Conservation (phyloP, 2,797 vertebrate species). For the Meriones psammophilus region DNA sequence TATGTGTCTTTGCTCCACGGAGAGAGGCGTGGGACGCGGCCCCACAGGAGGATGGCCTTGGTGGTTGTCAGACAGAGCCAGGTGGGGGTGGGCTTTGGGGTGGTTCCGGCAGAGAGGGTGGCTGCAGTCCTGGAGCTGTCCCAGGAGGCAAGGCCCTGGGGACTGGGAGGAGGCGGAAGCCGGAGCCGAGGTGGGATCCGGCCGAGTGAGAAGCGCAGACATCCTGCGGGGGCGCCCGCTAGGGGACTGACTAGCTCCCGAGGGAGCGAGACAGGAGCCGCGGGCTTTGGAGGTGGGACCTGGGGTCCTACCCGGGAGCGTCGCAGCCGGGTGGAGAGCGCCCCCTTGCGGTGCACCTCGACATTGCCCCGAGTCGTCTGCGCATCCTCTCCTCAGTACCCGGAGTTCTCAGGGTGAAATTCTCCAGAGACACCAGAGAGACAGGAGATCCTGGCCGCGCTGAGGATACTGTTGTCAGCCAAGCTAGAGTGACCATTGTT, state of each 20-base stretch:
- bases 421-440: background rate
- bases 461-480: background rate
- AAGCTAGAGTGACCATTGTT: background rate
- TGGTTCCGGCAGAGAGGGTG: constrained; percentile 60
- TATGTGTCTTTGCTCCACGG: background rate
- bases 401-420: background rate
- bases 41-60: background rate
- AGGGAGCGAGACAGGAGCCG: background rate
- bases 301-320: accelerated
- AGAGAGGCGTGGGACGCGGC: background rate
- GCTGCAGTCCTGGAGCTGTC: constrained; percentile 31
- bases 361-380: background rate
- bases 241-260: background rate
- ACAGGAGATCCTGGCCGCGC: background rate
- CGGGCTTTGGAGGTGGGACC: background rate
- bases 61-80: constrained; percentile 34
- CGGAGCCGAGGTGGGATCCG: constrained; percentile 76
- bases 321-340: constrained; percentile 20
- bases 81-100: constrained; percentile 41
- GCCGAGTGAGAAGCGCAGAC: constrained; percentile 56
- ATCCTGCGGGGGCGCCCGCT: constrained; percentile 78
- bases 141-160: constrained; percentile 61
- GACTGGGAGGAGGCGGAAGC: constrained; percentile 73
- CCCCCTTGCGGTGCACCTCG: constrained; percentile 76
- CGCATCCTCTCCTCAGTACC: background rate